Evolutionary conservation across 2,797 vertebrate species (phyloP).

Genomic region (Rhinichthys osculus): DNA sequence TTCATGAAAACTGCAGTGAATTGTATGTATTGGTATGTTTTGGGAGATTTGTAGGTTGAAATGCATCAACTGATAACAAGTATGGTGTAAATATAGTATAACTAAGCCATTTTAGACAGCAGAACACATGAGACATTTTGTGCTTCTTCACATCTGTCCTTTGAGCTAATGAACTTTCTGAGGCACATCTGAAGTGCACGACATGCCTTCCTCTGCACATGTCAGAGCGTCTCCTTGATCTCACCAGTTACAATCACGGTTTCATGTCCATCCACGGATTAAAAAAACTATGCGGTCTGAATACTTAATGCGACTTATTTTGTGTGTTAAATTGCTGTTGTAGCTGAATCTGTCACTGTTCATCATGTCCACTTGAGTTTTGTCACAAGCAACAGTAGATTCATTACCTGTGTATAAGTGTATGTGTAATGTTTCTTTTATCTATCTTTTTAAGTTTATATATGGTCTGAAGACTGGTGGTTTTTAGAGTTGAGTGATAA

Average conservation of each 20-base stretch:
- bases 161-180: conserved; percentile 1
- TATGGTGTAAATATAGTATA: not conserved
- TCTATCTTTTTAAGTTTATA: not conserved
- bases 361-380: not conserved
- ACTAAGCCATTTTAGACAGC: not conserved
- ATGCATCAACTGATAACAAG: not conserved
- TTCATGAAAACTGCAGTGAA: not conserved
- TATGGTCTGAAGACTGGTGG: not conserved
- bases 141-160: conserved; percentile 9
- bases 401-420: not conserved
- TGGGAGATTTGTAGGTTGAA: not conserved
- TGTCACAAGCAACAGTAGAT: not conserved
- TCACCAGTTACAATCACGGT: not conserved
- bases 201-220: not conserved
- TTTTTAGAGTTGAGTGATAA: not conserved
- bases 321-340: not conserved
- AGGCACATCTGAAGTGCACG: conserved; percentile 16
- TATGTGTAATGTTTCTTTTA: not conserved
- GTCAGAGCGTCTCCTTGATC: not conserved
- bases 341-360: not conserved
- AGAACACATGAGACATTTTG: not conserved
- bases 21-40: not conserved
- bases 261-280: not conserved
- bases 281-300: not conserved
- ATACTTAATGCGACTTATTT: not conserved